Evolutionary conservation across 2,113 vertebrate species (phyloP).

Genomic region (Dunckerocampus dactyliophorus): DNA sequence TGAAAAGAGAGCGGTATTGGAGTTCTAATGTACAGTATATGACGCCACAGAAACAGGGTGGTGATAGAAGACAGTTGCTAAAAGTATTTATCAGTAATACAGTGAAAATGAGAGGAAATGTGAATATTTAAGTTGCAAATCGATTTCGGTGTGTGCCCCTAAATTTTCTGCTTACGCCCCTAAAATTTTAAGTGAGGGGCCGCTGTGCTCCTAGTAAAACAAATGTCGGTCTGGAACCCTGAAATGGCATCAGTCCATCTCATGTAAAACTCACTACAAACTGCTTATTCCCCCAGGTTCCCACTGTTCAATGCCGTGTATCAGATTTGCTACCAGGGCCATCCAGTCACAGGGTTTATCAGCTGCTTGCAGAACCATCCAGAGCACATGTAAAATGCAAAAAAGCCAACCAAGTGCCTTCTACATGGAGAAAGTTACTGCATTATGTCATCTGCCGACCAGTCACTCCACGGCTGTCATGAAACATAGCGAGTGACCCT

Average conservation of each 20-base stretch:
- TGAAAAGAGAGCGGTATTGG: too few relatives aligned
- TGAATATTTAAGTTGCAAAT: too few relatives aligned
- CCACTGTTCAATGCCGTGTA: constrained; percentile 93
- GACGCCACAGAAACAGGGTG: too few relatives aligned
- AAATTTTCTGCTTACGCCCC: too few relatives aligned
- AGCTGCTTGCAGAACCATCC: constrained; percentile 91
- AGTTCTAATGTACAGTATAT: too few relatives aligned
- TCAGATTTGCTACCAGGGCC: constrained; percentile 84
- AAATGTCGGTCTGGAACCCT: too few relatives aligned
- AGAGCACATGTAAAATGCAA: constrained; percentile 77
- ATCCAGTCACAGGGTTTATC: constrained; percentile 84
- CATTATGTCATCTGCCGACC: constrained; percentile 6
- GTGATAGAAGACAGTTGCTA: too few relatives aligned
- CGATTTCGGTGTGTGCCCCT: too few relatives aligned
- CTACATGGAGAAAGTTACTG: constrained; percentile 24
- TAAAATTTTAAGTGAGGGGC: too few relatives aligned
- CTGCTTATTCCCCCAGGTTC: constrained; percentile 74
- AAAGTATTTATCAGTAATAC: too few relatives aligned
- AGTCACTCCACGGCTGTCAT: constrained; percentile 23
- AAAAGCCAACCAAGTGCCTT: constrained; percentile 47
- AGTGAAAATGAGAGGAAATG: too few relatives aligned
- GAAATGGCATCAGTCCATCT: neutral
- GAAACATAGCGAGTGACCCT: neutral
- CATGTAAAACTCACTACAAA: neutral
- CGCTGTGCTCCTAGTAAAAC: too few relatives aligned